Evolutionary conservation across 2,797 vertebrate species (phyloP), one percentile per base, ranked within the genome.

Genomic region (Poecilia wingei): DNA sequence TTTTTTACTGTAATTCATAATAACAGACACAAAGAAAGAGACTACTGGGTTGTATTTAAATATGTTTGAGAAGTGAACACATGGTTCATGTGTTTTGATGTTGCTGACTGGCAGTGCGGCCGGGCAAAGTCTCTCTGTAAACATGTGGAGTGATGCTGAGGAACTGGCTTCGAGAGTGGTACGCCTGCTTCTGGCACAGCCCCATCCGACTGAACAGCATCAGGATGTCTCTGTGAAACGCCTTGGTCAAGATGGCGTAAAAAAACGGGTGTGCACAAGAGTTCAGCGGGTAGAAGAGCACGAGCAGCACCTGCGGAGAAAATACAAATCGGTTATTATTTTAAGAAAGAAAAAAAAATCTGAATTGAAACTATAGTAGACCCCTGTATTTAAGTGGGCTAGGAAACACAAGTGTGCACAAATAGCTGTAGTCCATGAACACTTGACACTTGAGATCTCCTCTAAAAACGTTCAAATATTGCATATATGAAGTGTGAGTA

Each of bases 251-350:
- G 88, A 98, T 96, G 0, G 95, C 96, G 0, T 98, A 98, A 78
- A 97, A 96, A 82, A 98, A 98, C 3, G 97, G 97, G 78, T 98
- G 96, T 45, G 96, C 95, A 64, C 97, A 98, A 39, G 97, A 97
- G 86, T 98, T 98, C 61, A 98, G 95, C 0, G 97, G 97, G 76
- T 98, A 98, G 90, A 98, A 97, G 69, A 98, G 94, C 39, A 98
- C 97, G 66, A 98, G 90, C 74, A 98, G 88, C 33, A 94, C 89
- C 93, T 94, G 74, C 25, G 41, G 57, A 66, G 43, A 77, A 80
- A 85, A 73, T 72, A 68, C 16, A 84, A 10, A 77, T 82, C 12
- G 68, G 12, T 0, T 8, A 77, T 79, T 45, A 72, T 69, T 79
- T 78, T 28, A 12, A 69, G 5, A 69, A 45, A 66, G 14, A 43